Percentiles rank a stretch among this genome's conserved stretches.
Conservation (phyloP, 1,140 invertebrate genomes). For the Caenorhabditis latens region DNA sequence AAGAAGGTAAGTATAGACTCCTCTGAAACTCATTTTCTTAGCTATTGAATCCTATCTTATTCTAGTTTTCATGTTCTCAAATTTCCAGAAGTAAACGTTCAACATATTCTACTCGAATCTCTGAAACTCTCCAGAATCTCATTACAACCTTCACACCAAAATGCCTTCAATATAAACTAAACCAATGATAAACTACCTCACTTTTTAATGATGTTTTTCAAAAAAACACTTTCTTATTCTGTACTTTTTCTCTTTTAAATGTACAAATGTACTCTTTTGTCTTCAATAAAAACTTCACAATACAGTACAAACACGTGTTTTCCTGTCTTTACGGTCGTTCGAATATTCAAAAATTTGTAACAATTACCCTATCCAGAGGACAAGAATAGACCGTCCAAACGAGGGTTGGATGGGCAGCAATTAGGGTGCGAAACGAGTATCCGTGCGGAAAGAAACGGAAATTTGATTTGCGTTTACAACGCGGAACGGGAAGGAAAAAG, state of each 20-base stretch:
- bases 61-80: neutral
- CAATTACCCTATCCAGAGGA: slow-evolving; percentile 29
- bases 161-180: slow-evolving; percentile 3
- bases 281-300: no score
- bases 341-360: neutral
- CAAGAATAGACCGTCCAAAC: neutral
- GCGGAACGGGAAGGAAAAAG: neutral
- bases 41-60: neutral
- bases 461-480: slow-evolving; percentile 42
- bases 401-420: neutral
- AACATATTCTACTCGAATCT: neutral
- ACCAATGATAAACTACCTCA: slow-evolving; percentile 2
- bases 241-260: neutral
- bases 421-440: slow-evolving; percentile 12
- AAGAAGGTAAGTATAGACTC: slow-evolving; percentile 49
- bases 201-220: neutral
- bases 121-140: slow-evolving; percentile 48
- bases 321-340: neutral
- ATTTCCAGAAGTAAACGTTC: slow-evolving; percentile 43
- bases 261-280: neutral
- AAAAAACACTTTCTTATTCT: neutral
- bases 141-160: slow-evolving; percentile 17
- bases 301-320: no score
- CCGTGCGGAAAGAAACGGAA: slow-evolving; percentile 18
- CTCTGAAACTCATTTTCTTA: neutral